Evolutionary conservation across 2,113 vertebrate genomes (phyloP).

Genomic region (Bagarius yarrelli): DNA sequence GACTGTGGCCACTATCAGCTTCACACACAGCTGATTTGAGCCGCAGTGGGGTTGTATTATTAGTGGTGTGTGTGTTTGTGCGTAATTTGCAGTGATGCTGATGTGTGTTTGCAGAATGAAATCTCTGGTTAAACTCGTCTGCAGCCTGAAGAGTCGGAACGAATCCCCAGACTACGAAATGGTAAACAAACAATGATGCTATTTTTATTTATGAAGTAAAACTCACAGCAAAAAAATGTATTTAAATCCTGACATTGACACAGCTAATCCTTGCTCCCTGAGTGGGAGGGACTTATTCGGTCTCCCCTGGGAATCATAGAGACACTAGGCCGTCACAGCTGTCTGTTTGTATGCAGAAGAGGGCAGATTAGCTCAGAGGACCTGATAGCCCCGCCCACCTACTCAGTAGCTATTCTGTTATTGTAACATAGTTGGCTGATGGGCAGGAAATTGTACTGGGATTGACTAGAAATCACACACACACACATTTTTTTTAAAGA

Average conservation of each 20-base stretch:
- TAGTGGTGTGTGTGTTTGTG: not conserved
- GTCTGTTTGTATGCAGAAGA: not conserved
- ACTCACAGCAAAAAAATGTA: not conserved
- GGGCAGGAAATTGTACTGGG: not conserved
- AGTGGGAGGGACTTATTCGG: not conserved
- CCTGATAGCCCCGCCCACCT: not conserved
- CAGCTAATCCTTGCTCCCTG: not conserved
- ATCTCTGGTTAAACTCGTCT: constrained; percentile 77
- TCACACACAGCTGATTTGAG: constrained; percentile 1
- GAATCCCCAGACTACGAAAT: constrained; percentile 90
- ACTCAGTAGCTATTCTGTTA: not conserved
- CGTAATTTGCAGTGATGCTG: not conserved
- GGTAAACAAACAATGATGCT: constrained; percentile 63
- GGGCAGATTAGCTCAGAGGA: not conserved
- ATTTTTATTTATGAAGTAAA: not conserved
- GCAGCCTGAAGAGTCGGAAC: constrained; percentile 82
- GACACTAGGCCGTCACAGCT: not conserved
- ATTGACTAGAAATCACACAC: not conserved
- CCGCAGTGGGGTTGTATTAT: not conserved
- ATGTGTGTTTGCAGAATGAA: constrained; percentile 76
- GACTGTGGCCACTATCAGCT: not conserved
- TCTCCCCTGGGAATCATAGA: not conserved
- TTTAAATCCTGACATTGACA: not conserved
- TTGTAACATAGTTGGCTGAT: not conserved
- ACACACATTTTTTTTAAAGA: not conserved